Evolutionary conservation across 2,888 invertebrate species (phyloP).

Genomic region (Eilema griseolum): DNA sequence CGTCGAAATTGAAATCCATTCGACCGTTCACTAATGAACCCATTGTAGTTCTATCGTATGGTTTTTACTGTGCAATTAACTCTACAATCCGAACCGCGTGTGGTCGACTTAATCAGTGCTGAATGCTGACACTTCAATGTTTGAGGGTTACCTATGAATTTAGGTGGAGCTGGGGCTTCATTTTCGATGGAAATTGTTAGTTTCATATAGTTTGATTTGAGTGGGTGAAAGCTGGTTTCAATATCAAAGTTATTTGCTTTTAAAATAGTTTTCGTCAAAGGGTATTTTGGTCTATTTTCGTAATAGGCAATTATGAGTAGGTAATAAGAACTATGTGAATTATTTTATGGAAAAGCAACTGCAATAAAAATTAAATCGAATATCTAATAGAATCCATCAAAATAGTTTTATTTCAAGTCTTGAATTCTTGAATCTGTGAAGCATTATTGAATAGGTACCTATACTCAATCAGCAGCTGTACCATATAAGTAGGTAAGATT

Average conservation of each 20-base stretch:
- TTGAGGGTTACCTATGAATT: constrained; percentile 49
- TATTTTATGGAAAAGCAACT: too few relatives aligned
- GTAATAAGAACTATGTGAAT: too few relatives aligned
- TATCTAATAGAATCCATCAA: too few relatives aligned
- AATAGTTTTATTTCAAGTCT: too few relatives aligned
- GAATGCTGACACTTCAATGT: constrained; percentile 56
- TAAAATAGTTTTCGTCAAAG: background rate
- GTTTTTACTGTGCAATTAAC: constrained; percentile 75
- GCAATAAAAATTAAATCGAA: too few relatives aligned
- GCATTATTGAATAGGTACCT: too few relatives aligned
- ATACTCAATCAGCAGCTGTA: too few relatives aligned
- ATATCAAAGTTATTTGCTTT: background rate
- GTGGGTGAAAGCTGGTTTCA: constrained; percentile 1
- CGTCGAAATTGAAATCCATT: constrained; percentile 67
- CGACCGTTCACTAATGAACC: constrained; percentile 67
- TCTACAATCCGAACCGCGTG: constrained; percentile 62
- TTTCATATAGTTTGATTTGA: constrained; percentile 22
- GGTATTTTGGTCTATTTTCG: background rate
- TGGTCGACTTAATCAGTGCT: constrained; percentile 65
- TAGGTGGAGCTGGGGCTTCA: constrained; percentile 27
- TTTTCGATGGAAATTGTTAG: constrained; percentile 40
- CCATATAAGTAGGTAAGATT: too few relatives aligned
- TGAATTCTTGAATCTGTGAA: too few relatives aligned
- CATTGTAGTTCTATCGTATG: constrained; percentile 64
- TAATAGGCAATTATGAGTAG: too few relatives aligned